Evolutionary conservation across 2,888 invertebrate species (phyloP).

Genomic region (Corythucha ciliata): DNA sequence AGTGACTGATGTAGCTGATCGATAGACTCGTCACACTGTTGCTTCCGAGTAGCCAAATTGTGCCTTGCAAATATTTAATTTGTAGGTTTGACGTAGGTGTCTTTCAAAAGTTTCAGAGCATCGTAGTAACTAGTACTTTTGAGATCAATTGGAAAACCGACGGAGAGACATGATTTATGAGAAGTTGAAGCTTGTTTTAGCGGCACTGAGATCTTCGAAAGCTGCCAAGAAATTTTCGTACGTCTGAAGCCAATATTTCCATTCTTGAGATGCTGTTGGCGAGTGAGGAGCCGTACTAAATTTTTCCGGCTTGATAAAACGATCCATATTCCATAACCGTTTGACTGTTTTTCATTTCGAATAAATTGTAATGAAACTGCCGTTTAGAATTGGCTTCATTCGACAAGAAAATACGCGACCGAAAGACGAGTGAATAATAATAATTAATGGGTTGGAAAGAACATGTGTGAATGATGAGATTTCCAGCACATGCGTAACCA

Average conservation of each 20-base stretch:
- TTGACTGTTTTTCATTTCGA: no score
- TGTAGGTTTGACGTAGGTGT: conserved; percentile 4
- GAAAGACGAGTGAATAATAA: no score
- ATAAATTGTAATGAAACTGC: conserved; percentile 9
- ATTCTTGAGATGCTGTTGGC: not conserved
- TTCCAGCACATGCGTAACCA: no score
- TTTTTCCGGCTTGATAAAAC: conserved; percentile 6
- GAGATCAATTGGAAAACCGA: conserved; percentile 2
- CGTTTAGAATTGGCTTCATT: no score
- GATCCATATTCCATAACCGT: conserved; percentile 1
- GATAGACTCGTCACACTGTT: no score
- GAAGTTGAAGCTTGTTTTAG: conserved; percentile 1
- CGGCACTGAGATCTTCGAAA: not conserved
- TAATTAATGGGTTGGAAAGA: no score
- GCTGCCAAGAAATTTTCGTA: not conserved
- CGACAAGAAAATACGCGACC: no score
- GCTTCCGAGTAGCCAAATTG: conserved; percentile 1
- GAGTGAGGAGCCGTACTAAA: not conserved
- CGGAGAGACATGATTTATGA: conserved; percentile 1
- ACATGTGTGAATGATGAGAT: no score
- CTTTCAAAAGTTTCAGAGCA: conserved; percentile 1
- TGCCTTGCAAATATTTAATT: conserved; percentile 12
- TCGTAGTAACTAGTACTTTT: not conserved
- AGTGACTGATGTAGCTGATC: no score
- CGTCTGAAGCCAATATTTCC: not conserved